phyloP scores from a whole-genome alignment of 37 sponge, comb jelly and placozoan genomes.

The Chondrilla cf. caribensis region DNA sequence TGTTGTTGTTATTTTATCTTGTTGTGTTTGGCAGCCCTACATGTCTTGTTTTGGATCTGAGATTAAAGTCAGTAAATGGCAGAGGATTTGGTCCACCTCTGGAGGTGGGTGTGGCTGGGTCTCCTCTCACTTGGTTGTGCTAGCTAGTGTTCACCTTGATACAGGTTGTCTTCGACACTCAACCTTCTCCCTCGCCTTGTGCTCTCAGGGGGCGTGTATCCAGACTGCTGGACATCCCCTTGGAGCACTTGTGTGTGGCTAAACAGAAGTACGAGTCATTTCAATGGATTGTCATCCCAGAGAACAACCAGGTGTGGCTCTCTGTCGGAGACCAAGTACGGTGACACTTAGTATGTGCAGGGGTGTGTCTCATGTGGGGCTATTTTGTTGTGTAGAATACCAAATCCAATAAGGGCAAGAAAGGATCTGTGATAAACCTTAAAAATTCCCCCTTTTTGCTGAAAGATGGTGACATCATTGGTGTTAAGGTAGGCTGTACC shows the following conservation, averaged over 20 bases:
- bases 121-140: no score
- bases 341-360: no score
- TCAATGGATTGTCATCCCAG: constrained; percentile 57
- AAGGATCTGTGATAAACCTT: constrained; percentile 38
- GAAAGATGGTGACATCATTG: constrained; percentile 77
- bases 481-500: constrained; percentile 49
- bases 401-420: neutral
- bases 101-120: no score
- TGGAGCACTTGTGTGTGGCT: constrained; percentile 35
- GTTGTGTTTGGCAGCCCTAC: neutral
- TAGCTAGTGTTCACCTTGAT: neutral
- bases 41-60: neutral
- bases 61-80: neutral
- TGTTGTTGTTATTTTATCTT: neutral
- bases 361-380: no score
- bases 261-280: constrained; percentile 58
- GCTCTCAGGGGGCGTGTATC: constrained; percentile 27
- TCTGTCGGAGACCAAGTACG: no score
- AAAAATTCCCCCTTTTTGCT: constrained; percentile 59
- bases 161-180: constrained; percentile 57
- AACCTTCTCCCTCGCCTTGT: constrained; percentile 24
- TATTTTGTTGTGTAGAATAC: no score
- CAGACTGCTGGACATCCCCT: constrained; percentile 22
- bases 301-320: no score
- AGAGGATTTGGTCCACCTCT: no score